Conservation (phyloP, 1,140 invertebrate species). For the Drosophila nebulosa region DNA sequence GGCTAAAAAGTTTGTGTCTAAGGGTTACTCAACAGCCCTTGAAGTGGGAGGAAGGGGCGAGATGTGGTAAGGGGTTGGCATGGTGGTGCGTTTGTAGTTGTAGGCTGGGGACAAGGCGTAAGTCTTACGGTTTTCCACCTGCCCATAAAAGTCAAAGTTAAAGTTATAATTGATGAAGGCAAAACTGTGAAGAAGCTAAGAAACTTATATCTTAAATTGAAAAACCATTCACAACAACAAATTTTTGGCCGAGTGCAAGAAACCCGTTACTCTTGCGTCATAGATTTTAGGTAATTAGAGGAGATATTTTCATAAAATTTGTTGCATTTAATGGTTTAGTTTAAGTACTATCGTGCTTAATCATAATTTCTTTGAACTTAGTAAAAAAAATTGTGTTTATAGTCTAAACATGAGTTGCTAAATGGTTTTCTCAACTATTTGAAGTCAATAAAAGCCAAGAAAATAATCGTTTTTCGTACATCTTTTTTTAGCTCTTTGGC, state of each 20-base stretch:
- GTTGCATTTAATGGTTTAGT: too few relatives aligned
- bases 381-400: too few relatives aligned
- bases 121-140: background rate
- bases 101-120: background rate
- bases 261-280: background rate
- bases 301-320: too few relatives aligned
- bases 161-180: background rate
- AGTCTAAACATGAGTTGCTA: too few relatives aligned
- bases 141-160: background rate
- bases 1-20: constrained; percentile 3
- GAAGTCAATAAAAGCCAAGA: too few relatives aligned
- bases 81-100: background rate
- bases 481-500: too few relatives aligned
- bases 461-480: too few relatives aligned
- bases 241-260: background rate
- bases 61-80: too few relatives aligned
- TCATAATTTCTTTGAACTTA: too few relatives aligned
- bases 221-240: background rate
- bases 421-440: too few relatives aligned
- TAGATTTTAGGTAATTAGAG: background rate
- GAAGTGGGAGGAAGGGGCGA: background rate
- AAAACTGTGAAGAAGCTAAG: background rate
- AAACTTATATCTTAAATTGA: background rate
- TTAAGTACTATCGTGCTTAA: too few relatives aligned
- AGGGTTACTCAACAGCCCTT: background rate